Percentiles rank a stretch among this genome's conserved stretches.
phyloP scores from a whole-genome alignment of 2,113 vertebrate species.

The Pedetes capensis region DNA sequence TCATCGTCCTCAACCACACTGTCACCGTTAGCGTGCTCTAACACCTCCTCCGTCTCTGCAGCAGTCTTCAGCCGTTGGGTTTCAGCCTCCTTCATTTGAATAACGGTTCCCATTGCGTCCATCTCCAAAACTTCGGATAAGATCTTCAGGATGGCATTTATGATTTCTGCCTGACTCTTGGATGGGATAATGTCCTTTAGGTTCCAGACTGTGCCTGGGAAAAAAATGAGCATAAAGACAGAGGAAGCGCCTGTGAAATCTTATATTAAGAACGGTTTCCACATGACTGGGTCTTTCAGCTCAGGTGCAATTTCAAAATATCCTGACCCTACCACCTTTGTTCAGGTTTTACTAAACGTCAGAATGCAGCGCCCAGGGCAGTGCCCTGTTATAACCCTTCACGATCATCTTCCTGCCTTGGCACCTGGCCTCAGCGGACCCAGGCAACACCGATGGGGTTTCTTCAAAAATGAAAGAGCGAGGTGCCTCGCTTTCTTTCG shows the following conservation, averaged over 20 bases:
- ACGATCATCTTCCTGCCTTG: neutral
- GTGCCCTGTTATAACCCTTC: neutral
- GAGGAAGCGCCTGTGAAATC: neutral
- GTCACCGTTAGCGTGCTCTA: constrained; percentile 26
- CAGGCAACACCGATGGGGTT: neutral
- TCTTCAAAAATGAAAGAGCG: neutral
- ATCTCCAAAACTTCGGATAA: constrained; percentile 89
- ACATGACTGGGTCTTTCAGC: neutral
- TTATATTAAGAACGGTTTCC: neutral
- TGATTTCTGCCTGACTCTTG: constrained; percentile 88
- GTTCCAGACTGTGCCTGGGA: constrained; percentile 91
- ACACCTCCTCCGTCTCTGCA: constrained; percentile 74
- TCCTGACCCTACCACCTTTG: neutral
- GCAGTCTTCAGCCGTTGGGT: constrained; percentile 76
- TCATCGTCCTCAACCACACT: constrained; percentile 80
- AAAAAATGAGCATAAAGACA: neutral
- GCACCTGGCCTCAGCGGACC: no score
- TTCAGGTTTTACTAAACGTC: neutral
- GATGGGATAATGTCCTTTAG: constrained; percentile 89
- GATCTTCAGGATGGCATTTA: constrained; percentile 89
- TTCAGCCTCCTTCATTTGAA: constrained; percentile 85
- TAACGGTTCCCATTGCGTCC: constrained; percentile 85
- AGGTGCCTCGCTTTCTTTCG: neutral
- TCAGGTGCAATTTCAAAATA: neutral
- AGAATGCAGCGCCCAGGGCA: neutral